Conservation (phyloP, 2,888 invertebrate species). For the Toxonevra muliebris region DNA sequence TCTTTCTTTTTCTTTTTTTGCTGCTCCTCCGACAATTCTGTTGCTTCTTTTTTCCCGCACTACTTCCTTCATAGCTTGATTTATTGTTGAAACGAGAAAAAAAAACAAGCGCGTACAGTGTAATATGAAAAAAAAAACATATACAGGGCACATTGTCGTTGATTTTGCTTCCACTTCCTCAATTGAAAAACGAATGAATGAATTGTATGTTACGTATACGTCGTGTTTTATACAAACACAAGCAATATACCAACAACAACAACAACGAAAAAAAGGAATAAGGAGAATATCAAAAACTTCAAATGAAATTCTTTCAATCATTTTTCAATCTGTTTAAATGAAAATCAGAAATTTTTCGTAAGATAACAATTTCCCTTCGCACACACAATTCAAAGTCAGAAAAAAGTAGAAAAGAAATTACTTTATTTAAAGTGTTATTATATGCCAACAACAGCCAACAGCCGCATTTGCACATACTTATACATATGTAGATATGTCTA, state of each 20-base stretch:
- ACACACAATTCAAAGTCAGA: neutral
- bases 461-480: neutral
- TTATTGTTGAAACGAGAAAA: conserved; percentile 4
- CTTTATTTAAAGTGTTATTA: conserved; percentile 30
- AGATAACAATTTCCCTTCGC: conserved; percentile 19
- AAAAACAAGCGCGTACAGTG: neutral
- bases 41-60: neutral
- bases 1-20: conserved; percentile 10
- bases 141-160: too few species aligned
- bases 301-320: conserved; percentile 15
- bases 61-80: conserved; percentile 9
- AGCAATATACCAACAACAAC: too few species aligned
- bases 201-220: conserved; percentile 20
- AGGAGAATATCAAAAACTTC: neutral
- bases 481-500: neutral
- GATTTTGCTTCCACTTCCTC: too few species aligned
- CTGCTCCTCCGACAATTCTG: neutral
- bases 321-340: conserved; percentile 30
- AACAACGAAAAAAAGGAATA: too few species aligned
- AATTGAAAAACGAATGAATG: too few species aligned
- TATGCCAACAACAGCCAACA: neutral
- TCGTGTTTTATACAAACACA: neutral
- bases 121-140: neutral
- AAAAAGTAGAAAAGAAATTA: conserved; percentile 19
- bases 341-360: conserved; percentile 4